Base-by-base conservation (phyloP, 37 sponge, comb jelly and placozoan species). In the Ianthella basta region DNA sequence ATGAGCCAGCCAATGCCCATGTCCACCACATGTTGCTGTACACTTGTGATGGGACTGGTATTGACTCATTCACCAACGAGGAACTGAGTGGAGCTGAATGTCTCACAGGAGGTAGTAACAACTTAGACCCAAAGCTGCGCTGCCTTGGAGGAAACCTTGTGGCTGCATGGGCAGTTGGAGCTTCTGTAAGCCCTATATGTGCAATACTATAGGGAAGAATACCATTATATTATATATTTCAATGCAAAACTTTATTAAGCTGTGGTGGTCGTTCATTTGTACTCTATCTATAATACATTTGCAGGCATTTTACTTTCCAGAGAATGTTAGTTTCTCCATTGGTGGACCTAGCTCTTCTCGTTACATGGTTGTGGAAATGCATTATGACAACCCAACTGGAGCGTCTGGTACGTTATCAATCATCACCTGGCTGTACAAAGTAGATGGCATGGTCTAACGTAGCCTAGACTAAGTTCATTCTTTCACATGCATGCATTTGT, bases 1-100 rank as follows among this genome's bases (percentile, higher is more conserved):
- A 75, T 75, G 78, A 75, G 37, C 78, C 78, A 19, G 78, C 78
- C 55, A 35, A 1, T 25, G 35, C 56, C n/a, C 55, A 87, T 74
- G 91, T 91, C 0, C 91, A 91, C 53, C 91, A 91, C 80, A 79
- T 91, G 37, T 56, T 91, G 1, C 23, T 91, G 36, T 91, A 87
- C 72, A 23, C 56, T 33, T 91, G 91, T 74, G 36, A 29, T 38
- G 60, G n/a, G 27, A 57, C 57, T 32, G 64, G 66, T 34, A 0
- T 18, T 0, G 84, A 85, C 19, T 14, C 23, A 13, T 19, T 75
- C 25, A 53, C 78, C 12, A 53, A 75, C 12, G 78, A 75, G 78
- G 14, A 36, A 40, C 37, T 75, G 16, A 41, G n/a, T 2, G 78
- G 78, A 25, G 15, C n/a, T 19, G 53, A 75, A 13, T 75, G 78